Conservation (phyloP, 2,113 vertebrate genomes). For the Lanius ludovicianus region DNA sequence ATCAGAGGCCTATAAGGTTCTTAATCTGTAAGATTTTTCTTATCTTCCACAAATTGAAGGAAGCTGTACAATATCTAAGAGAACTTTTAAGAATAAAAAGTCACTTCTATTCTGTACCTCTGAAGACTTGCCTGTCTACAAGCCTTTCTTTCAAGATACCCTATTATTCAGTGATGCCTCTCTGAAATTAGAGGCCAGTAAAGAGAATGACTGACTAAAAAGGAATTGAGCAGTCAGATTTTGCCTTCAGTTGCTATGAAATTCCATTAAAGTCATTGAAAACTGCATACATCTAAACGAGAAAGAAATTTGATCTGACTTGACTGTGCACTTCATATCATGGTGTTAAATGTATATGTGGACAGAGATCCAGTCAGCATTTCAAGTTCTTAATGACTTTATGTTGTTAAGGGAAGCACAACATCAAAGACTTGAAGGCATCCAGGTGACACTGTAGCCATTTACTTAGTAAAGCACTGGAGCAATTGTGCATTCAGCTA, state of each 20-base stretch:
- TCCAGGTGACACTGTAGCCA: neutral
- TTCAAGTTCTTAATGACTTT: conserved; percentile 1
- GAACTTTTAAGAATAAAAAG: neutral
- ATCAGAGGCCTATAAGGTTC: neutral
- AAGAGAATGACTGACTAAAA: neutral
- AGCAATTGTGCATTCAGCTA: neutral
- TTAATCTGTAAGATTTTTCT: neutral
- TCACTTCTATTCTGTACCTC: neutral
- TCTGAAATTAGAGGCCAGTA: neutral
- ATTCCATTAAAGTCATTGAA: neutral
- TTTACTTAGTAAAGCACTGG: neutral
- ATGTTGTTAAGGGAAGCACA: neutral
- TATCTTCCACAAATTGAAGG: neutral
- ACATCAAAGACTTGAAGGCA: neutral
- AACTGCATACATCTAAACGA: neutral
- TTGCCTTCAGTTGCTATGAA: neutral
- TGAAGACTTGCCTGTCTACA: neutral
- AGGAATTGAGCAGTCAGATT: neutral
- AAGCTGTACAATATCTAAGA: neutral
- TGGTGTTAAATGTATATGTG: neutral
- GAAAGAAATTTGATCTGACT: neutral
- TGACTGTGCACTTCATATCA: neutral
- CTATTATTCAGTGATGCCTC: neutral
- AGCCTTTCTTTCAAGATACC: neutral
- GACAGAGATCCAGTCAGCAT: neutral